Evolutionary conservation across 2,888 invertebrate species (phyloP).

Genomic region (Amorpha juglandis): DNA sequence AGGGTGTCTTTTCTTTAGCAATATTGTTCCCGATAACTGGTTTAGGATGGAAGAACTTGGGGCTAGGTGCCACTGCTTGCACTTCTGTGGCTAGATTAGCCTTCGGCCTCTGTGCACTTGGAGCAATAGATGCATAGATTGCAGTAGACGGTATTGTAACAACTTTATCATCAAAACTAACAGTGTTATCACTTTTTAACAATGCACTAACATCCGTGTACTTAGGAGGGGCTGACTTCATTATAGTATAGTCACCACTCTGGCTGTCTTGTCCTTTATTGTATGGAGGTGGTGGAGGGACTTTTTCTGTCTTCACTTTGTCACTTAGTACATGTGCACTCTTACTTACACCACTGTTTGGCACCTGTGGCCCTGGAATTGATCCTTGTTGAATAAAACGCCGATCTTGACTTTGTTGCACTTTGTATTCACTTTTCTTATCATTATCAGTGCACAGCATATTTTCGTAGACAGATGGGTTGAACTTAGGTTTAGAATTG

Average conservation of each 20-base stretch:
- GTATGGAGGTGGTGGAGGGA: slow-evolving; percentile 80
- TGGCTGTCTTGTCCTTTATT: slow-evolving; percentile 66
- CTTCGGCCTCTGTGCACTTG: slow-evolving; percentile 81
- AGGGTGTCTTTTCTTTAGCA: slow-evolving; percentile 65
- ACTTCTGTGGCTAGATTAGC: slow-evolving; percentile 83
- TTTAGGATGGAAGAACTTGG: slow-evolving; percentile 84
- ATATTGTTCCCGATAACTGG: slow-evolving; percentile 85
- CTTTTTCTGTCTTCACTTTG: slow-evolving; percentile 79
- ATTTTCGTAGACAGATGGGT: slow-evolving; percentile 78
- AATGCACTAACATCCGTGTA: slow-evolving; percentile 77
- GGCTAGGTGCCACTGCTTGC: slow-evolving; percentile 78
- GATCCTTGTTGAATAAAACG: slow-evolving; percentile 74
- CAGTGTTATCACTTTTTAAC: slow-evolving; percentile 66
- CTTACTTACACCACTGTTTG: slow-evolving; percentile 64
- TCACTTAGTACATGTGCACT: slow-evolving; percentile 66
- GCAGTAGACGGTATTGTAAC: slow-evolving; percentile 78
- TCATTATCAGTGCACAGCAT: slow-evolving; percentile 77
- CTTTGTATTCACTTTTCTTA: slow-evolving; percentile 70
- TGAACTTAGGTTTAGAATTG: slow-evolving; percentile 73
- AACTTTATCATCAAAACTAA: slow-evolving; percentile 74
- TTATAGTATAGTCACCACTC: slow-evolving; percentile 75
- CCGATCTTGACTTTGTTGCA: slow-evolving; percentile 64
- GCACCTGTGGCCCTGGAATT: slow-evolving; percentile 74
- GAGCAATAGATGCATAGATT: slow-evolving; percentile 82
- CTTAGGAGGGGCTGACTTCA: slow-evolving; percentile 80